Conservation (phyloP, 2,113 vertebrate genomes). For the Mandrillus leucophaeus region DNA sequence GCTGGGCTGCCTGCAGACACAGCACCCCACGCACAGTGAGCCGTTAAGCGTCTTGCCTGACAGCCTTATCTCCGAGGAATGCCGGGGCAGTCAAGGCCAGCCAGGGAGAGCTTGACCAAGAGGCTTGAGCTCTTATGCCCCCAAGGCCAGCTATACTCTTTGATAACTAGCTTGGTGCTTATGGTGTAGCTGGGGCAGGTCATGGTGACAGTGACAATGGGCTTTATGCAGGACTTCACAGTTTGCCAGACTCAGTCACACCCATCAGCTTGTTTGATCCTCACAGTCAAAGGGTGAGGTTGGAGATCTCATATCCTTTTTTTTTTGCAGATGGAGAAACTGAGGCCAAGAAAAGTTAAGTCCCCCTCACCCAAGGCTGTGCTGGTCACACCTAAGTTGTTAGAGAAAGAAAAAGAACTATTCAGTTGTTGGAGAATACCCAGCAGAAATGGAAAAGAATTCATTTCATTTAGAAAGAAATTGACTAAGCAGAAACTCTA, state of each 20-base stretch:
- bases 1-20: fast-evolving
- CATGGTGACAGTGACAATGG: not conserved
- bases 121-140: not conserved
- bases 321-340: not conserved
- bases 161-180: fast-evolving
- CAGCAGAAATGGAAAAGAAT: not conserved
- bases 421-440: not conserved
- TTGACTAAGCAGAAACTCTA: too few relatives aligned
- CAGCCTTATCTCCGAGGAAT: not conserved
- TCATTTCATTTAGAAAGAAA: not conserved
- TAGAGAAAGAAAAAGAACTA: not conserved
- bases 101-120: not conserved
- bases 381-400: not conserved
- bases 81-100: not conserved
- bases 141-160: not conserved
- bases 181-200: not conserved
- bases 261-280: not conserved
- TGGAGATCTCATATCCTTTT: not conserved
- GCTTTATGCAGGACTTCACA: not conserved
- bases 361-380: fast-evolving
- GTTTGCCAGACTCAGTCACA: not conserved
- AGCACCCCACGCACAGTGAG: not conserved
- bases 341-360: not conserved
- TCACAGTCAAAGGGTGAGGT: not conserved
- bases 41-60: not conserved